Evolutionary conservation across 2,888 invertebrate species (phyloP).

Genomic region (Ormyrus nitidulus): DNA sequence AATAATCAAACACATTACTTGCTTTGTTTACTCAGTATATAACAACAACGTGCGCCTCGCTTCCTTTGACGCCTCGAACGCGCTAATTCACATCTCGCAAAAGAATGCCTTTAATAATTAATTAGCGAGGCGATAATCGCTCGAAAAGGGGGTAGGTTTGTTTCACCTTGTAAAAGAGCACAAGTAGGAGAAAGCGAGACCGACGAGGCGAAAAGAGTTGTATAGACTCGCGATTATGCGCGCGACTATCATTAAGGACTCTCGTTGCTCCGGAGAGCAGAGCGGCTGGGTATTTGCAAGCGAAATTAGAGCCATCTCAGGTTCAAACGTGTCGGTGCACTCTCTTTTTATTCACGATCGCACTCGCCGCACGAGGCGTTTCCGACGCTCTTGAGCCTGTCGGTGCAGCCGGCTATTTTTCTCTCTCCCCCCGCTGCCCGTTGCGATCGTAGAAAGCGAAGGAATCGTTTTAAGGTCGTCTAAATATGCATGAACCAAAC

Average conservation of each 20-base stretch:
- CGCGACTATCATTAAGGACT: constrained; percentile 53
- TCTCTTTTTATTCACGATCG: background rate
- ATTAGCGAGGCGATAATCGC: background rate
- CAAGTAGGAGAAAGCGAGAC: background rate
- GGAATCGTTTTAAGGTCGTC: constrained; percentile 34
- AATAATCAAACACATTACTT: no score
- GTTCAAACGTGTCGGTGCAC: constrained; percentile 27
- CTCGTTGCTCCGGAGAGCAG: constrained; percentile 54
- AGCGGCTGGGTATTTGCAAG: constrained; percentile 46
- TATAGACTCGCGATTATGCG: constrained; percentile 42
- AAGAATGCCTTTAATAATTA: no score
- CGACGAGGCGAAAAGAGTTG: constrained; percentile 18
- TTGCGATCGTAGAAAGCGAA: constrained; percentile 5
- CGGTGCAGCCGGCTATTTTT: background rate
- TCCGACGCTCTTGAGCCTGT: no score
- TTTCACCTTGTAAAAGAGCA: no score
- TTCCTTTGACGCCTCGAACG: no score
- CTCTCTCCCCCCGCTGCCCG: background rate
- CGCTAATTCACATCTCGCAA: no score
- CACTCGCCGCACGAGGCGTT: no score
- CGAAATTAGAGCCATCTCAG: constrained; percentile 57
- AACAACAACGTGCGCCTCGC: no score
- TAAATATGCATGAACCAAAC: constrained; percentile 25
- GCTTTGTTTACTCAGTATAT: no score
- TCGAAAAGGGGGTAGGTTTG: no score